Evolutionary conservation across 2,113 vertebrate genomes (phyloP), one percentile per base, ranked within the genome.

Genomic region (Saccopteryx leptura): DNA sequence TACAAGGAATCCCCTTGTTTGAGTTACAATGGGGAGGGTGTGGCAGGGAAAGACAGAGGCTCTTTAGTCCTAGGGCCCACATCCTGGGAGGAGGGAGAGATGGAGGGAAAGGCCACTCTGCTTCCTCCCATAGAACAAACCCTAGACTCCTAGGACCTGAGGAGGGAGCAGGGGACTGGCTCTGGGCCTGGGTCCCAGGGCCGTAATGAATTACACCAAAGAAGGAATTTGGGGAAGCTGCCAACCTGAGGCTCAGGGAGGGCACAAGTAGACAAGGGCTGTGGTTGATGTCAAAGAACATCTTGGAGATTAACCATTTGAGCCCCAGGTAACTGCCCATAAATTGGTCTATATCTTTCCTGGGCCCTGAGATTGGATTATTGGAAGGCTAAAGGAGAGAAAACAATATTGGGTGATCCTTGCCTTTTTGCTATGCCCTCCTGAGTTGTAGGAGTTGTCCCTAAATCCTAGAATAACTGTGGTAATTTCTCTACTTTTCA

Each of bases 1-100:
- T 69, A 97, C 96, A 98, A 97, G 96, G 90, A 94, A 96, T 93
- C 65, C 63, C 91, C 91, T 97, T 97, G 96, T 97, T 83, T 92
- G 65, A 48, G 54, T 69, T 91, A 95, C 91, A 95, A 15, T 95
- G 91, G 5, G 31, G 1, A 26, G 28, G 24, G 90, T 0, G 48
- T 96, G 94, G 71, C 86, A 72, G 76, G 90, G 92, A 97, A 93
- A 93, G 78, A 97, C 71, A 92, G 81, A 96, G 61, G 93, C 71
- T 81, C 56, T 97, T 97, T 92, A 68, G 90, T 95, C 26, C 60
- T 18, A 60, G 58, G 33, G 63, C 85, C 79, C 50, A 13, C 9
- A 5, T 94, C 71, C 48, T 13, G 92, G 11, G 18, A 52, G 33
- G 11, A 85, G 26, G 50, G 60, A 31, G 63, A 68, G 81, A 66